Evolutionary conservation across 2,888 invertebrate genomes (phyloP), one percentile per base, ranked within the genome.

Genomic region (Beris chalybata): DNA sequence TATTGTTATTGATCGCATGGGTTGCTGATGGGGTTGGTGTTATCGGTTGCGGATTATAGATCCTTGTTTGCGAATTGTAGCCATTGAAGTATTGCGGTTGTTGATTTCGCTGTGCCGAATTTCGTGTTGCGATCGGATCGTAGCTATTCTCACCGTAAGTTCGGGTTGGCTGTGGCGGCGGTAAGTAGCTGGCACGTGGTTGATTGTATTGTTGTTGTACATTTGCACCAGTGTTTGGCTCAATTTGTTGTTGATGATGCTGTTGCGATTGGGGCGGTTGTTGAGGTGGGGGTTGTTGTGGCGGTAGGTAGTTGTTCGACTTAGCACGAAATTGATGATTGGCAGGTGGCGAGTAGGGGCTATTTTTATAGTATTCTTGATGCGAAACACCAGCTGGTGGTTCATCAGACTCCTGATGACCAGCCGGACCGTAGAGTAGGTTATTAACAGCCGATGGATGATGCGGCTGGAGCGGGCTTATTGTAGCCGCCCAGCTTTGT

Each of bases 371-470:
- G 69, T 75, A 81, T 15, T 77, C 77, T 1, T 69, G 63, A 15
- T 64, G 64, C 38, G 63, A 54, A 50, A 68, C 48, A 22, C 67
- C 66, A 53, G 67, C 52, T 22, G 74, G 67, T 43, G 73, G 67
- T 30, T 69, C 72, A 29, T 73, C 74, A 44, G 74, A 74, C 64
- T 79, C 77, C 70, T 80, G 81, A 72, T 81, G 81, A 59, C 79
- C 80, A 59, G 77, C 78, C 57, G 81, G 81, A 53, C 79, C 78
- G 69, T 80, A 81, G 5, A 81, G 73, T 63, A 80, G 71, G 74
- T 77, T 80, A 68, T 79, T 81, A 56, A 77, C 76, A 38, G 78
- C 79, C 68, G 78, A 72, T 71, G 79, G 79, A 70, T 80, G 79
- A 53, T 79, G 76, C 57, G 78, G 76, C 71, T 80, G 80, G 63